phyloP scores from a whole-genome alignment of 1,140 invertebrate species.

The Plectus sambesii region DNA sequence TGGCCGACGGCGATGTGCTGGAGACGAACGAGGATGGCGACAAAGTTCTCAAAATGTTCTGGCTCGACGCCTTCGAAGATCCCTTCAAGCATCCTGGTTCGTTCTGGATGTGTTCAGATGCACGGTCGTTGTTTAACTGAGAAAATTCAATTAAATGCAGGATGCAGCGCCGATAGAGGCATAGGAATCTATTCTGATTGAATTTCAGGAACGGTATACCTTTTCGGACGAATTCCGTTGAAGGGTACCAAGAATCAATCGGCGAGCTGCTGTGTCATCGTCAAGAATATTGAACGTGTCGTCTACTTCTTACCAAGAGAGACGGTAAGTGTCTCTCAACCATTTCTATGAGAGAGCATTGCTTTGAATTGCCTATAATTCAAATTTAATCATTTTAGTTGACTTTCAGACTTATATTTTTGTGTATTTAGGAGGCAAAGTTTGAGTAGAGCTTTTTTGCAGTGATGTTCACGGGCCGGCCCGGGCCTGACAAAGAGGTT shows the following conservation, averaged over 20 bases:
- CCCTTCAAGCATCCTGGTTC: conserved; percentile 17
- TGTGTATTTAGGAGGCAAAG: not conserved
- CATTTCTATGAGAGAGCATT: too few species aligned
- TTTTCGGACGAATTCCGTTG: conserved; percentile 83
- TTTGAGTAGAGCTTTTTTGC: too few species aligned
- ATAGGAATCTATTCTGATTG: conserved; percentile 9
- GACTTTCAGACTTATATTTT: conserved; percentile 7
- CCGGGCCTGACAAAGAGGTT: too few species aligned
- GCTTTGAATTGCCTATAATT: too few species aligned
- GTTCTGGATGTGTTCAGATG: too few species aligned
- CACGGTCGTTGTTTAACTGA: too few species aligned
- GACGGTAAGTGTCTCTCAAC: conserved; percentile 62
- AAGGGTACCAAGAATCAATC: conserved; percentile 59
- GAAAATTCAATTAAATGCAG: too few species aligned
- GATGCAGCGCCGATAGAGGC: too few species aligned
- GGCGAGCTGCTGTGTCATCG: conserved; percentile 72
- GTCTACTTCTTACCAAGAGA: conserved; percentile 71
- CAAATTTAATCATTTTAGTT: not conserved
- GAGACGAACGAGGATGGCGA: conserved; percentile 3
- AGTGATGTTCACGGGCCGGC: too few species aligned
- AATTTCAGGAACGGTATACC: conserved; percentile 58
- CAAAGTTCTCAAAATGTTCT: conserved; percentile 21
- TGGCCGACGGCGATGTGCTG: conserved; percentile 14
- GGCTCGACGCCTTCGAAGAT: conserved; percentile 25
- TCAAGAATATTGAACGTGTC: conserved; percentile 72